Evolutionary conservation across 2,888 invertebrate genomes (phyloP).

Genomic region (Hofmannophila pseudospretella): DNA sequence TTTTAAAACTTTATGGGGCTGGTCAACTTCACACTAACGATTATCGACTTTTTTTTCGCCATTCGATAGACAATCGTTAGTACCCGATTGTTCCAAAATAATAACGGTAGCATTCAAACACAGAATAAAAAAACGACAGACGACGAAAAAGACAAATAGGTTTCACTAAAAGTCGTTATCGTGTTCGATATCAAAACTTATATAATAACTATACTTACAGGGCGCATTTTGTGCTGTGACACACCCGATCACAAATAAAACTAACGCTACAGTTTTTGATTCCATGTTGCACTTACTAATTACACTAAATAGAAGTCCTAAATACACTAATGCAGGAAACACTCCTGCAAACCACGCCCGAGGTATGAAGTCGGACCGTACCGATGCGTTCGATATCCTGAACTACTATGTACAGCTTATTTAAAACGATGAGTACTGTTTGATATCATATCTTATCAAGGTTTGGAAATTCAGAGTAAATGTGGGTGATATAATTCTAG

Average conservation of each 20-base stretch:
- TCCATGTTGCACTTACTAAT: constrained; percentile 38
- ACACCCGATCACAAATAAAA: constrained; percentile 32
- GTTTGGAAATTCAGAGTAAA: constrained; percentile 68
- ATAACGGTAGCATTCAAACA: too few relatives aligned
- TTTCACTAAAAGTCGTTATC: too few relatives aligned
- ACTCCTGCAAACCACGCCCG: constrained; percentile 19
- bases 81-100: too few relatives aligned
- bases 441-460: constrained; percentile 49
- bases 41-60: too few relatives aligned
- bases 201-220: constrained; percentile 34
- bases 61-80: too few relatives aligned
- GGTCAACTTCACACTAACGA: too few relatives aligned
- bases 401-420: constrained; percentile 30
- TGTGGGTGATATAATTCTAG: constrained; percentile 40
- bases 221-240: constrained; percentile 30
- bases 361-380: constrained; percentile 13
- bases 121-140: too few relatives aligned
- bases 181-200: not conserved
- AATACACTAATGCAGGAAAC: constrained; percentile 15
- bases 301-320: constrained; percentile 9
- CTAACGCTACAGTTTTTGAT: constrained; percentile 26
- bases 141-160: too few relatives aligned
- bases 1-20: too few relatives aligned
- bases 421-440: constrained; percentile 36
- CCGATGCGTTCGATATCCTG: constrained; percentile 35